phyloP scores from a whole-genome alignment of 2,888 invertebrate species.

The Aspidapion aeneum region DNA sequence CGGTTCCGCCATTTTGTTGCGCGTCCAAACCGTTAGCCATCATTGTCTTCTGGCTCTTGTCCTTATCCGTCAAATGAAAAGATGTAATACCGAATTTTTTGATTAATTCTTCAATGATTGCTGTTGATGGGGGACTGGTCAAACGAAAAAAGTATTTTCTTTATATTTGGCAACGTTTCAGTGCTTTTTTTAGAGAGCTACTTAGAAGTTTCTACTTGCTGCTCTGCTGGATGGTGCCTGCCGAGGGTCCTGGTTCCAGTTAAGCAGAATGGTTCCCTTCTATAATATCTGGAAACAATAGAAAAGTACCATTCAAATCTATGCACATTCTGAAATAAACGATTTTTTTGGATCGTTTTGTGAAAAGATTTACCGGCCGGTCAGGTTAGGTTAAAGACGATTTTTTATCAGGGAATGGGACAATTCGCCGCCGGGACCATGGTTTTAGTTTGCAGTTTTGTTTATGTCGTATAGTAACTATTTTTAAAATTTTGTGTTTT shows the following conservation, averaged over 20 bases:
- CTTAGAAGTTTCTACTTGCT: slow-evolving; percentile 27
- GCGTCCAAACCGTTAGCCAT: slow-evolving; percentile 86
- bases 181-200: no score
- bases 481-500: no score
- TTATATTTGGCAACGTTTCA: slow-evolving; percentile 6
- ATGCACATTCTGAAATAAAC: no score
- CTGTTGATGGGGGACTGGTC: slow-evolving; percentile 26
- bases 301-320: no score
- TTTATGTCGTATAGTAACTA: no score
- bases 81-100: slow-evolving; percentile 33
- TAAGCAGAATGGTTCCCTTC: slow-evolving; percentile 28
- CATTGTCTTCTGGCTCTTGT: slow-evolving; percentile 48
- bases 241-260: slow-evolving; percentile 22
- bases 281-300: slow-evolving; percentile 38
- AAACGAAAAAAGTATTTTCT: slow-evolving; percentile 20
- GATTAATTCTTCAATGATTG: slow-evolving; percentile 37
- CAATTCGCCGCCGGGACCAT: no score
- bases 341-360: no score
- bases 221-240: background rate
- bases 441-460: no score
- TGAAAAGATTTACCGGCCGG: no score
- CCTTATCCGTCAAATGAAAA: slow-evolving; percentile 37
- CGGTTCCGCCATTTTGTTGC: slow-evolving; percentile 78
- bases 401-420: no score
- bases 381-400: no score